These are phyloP conservation scores for Elymnias hypermnestra DNA, from an alignment of 1,140 invertebrate genomes.

Conservation along the genomic window DNA sequence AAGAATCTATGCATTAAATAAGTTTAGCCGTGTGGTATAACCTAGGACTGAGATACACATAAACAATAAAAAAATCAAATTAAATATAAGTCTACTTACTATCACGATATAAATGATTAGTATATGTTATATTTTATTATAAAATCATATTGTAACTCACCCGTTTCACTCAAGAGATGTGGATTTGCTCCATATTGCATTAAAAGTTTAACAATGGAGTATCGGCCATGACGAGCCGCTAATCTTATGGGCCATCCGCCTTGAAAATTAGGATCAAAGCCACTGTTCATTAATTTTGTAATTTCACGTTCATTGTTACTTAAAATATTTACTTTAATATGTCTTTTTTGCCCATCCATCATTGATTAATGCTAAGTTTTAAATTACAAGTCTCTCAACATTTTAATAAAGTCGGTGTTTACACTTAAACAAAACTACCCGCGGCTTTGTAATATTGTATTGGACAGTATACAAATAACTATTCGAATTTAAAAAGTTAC, in stretches of 20 bases:
- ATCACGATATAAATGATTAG: too few species aligned
- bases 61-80: too few species aligned
- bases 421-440: too few species aligned
- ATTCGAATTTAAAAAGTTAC: too few species aligned
- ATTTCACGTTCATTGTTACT: constrained; percentile 39
- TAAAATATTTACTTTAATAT: constrained; percentile 44
- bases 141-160: constrained; percentile 26
- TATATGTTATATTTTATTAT: too few species aligned
- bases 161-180: constrained; percentile 55
- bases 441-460: too few species aligned
- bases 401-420: background rate
- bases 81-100: too few species aligned
- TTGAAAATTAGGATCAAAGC: constrained; percentile 58
- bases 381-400: too few species aligned
- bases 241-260: constrained; percentile 59
- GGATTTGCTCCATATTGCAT: constrained; percentile 58
- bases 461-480: too few species aligned
- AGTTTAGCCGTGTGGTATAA: too few species aligned
- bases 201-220: constrained; percentile 45
- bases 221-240: constrained; percentile 49
- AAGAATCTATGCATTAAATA: too few species aligned
- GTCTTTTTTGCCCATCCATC: constrained; percentile 41
- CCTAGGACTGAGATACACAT: too few species aligned
- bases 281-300: constrained; percentile 38
- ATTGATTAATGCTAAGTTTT: background rate